phyloP scores from a whole-genome alignment of 2,888 invertebrate species.

The Dioctria linearis region DNA sequence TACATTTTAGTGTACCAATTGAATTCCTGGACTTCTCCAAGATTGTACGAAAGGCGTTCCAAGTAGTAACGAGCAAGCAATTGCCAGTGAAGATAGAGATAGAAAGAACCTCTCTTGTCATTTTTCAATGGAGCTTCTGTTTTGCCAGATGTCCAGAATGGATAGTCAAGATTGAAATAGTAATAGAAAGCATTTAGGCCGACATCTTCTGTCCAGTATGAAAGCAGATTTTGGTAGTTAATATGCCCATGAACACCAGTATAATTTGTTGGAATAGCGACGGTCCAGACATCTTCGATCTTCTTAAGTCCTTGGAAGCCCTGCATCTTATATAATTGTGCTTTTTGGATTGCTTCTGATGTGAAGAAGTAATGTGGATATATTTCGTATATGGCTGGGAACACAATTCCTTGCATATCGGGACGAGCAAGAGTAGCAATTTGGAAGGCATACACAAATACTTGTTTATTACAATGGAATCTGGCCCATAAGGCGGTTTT shows the following conservation, averaged over 20 bases:
- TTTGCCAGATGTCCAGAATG: conserved; percentile 78
- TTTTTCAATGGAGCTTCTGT: conserved; percentile 64
- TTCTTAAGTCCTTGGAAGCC: conserved; percentile 74
- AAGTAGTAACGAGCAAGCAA: conserved; percentile 72
- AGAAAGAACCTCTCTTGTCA: conserved; percentile 71
- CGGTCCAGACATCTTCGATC: conserved; percentile 72
- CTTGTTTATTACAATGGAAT: conserved; percentile 75
- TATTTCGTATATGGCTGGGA: conserved; percentile 81
- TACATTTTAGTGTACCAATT: conserved; percentile 74
- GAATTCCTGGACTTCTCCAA: conserved; percentile 77
- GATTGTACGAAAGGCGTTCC: conserved; percentile 78
- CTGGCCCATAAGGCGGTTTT: conserved; percentile 81
- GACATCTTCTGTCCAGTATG: conserved; percentile 84
- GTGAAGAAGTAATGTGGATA: conserved; percentile 78
- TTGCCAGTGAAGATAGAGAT: conserved; percentile 72
- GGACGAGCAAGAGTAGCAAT: conserved; percentile 75
- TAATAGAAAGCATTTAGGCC: conserved; percentile 82
- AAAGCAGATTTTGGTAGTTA: conserved; percentile 76
- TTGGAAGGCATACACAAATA: conserved; percentile 77
- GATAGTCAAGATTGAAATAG: conserved; percentile 79
- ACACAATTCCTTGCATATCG: conserved; percentile 74
- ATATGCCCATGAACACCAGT: conserved; percentile 75
- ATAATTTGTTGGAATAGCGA: conserved; percentile 79
- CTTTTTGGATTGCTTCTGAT: conserved; percentile 73
- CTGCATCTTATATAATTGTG: conserved; percentile 73